These are phyloP conservation scores for Sebastiscus albofasciatus DNA, from an alignment of 2,797 vertebrate genomes.

Conservation along the genomic window DNA sequence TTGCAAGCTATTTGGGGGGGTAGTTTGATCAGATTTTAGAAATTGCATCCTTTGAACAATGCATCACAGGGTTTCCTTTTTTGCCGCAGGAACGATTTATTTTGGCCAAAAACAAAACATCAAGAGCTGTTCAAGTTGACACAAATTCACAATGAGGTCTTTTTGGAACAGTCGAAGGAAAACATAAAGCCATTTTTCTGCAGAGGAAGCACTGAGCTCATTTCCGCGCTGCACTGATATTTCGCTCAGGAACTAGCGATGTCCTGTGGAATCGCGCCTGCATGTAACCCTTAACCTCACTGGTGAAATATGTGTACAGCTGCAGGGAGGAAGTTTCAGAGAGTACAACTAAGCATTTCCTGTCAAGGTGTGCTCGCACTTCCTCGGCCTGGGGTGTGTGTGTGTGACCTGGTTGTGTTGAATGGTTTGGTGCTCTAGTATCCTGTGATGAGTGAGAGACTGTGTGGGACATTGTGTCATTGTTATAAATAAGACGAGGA, in stretches of 20 bases:
- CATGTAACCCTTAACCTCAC: slow-evolving; percentile 61
- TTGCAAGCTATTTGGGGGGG: neutral
- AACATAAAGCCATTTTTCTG: slow-evolving; percentile 40
- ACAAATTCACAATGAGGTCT: slow-evolving; percentile 55
- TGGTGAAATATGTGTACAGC: slow-evolving; percentile 64
- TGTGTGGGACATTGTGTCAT: slow-evolving; percentile 24
- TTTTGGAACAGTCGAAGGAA: slow-evolving; percentile 31
- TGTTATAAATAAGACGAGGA: neutral
- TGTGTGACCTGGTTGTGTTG: slow-evolving; percentile 17
- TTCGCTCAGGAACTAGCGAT: slow-evolving; percentile 66
- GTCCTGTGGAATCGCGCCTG: slow-evolving; percentile 72
- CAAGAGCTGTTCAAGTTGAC: slow-evolving; percentile 2
- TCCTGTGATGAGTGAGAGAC: slow-evolving; percentile 56
- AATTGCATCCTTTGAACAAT: slow-evolving; percentile 37
- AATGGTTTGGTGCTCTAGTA: slow-evolving; percentile 28
- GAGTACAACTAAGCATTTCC: slow-evolving; percentile 73
- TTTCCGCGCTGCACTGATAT: slow-evolving; percentile 63
- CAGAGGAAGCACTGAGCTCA: slow-evolving; percentile 75
- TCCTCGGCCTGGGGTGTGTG: slow-evolving; percentile 46
- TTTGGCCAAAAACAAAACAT: slow-evolving; percentile 36
- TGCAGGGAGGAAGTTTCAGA: slow-evolving; percentile 68
- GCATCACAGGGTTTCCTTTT: slow-evolving; percentile 26
- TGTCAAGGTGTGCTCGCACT: slow-evolving; percentile 73
- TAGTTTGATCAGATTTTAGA: slow-evolving; percentile 41
- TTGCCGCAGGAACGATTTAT: neutral